Percentiles rank a stretch among this genome's conserved stretches.
phyloP scores from a whole-genome alignment of 2,888 invertebrate species.

The Eupeodes luniger region DNA sequence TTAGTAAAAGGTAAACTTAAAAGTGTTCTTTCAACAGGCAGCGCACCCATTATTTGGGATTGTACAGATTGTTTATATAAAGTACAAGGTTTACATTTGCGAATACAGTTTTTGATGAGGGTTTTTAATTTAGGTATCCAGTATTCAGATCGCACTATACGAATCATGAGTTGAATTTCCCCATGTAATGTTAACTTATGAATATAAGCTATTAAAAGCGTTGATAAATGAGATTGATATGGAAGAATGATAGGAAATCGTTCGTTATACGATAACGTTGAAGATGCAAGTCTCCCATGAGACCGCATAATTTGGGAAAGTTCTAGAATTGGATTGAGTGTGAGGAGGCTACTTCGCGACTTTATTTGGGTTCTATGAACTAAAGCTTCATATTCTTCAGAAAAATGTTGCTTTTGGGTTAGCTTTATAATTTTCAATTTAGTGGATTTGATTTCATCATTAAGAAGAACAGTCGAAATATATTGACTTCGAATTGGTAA shows the following conservation, averaged over 20 bases:
- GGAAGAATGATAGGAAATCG: neutral
- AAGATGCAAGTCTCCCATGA: no score
- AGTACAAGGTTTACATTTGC: no score
- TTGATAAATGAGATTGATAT: neutral
- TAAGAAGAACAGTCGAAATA: neutral
- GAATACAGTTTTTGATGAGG: no score
- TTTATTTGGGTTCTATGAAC: neutral
- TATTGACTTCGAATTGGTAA: neutral
- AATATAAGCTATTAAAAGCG: slow-evolving; percentile 1
- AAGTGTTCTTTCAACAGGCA: slow-evolving; percentile 2
- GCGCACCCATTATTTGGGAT: slow-evolving; percentile 14
- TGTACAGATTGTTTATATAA: no score
- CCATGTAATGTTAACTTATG: slow-evolving; percentile 10
- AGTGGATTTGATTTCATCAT: slow-evolving; percentile 15
- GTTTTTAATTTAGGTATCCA: no score
- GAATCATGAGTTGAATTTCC: neutral
- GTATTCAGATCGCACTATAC: no score
- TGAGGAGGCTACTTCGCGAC: neutral
- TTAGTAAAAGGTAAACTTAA: slow-evolving; percentile 1
- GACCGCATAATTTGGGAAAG: no score
- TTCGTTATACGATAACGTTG: no score
- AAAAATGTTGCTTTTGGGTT: slow-evolving; percentile 44
- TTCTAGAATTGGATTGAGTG: neutral
- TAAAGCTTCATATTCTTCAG: neutral
- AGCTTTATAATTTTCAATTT: neutral